phyloP scores from a whole-genome alignment of 1,140 invertebrate genomes.

The Orchesella cincta region DNA sequence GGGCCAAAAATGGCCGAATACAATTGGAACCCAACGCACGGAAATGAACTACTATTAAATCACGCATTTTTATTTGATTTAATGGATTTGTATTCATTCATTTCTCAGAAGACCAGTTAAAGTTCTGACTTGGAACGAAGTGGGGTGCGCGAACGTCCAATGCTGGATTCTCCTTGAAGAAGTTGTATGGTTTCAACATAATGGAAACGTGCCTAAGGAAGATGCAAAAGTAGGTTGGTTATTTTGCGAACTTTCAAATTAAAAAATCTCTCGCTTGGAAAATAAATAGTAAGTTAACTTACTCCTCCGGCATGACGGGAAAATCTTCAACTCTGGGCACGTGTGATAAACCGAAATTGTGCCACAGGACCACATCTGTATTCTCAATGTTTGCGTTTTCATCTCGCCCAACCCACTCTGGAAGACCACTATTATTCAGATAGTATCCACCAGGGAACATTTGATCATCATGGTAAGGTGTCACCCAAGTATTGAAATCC shows the following conservation, averaged over 20 bases:
- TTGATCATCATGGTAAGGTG: constrained; percentile 35
- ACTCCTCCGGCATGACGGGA: constrained; percentile 49
- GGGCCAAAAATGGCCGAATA: too few species aligned
- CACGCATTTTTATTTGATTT: too few species aligned
- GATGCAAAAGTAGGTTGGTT: constrained; percentile 11
- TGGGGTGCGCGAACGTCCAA: constrained; percentile 44
- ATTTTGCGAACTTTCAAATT: background rate
- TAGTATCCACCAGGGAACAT: constrained; percentile 45
- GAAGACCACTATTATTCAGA: constrained; percentile 46
- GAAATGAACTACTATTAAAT: too few species aligned
- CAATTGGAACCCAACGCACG: too few species aligned
- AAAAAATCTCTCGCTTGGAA: background rate
- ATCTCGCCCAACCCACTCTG: constrained; percentile 34
- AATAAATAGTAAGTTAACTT: background rate
- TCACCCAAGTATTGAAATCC: constrained; percentile 43
- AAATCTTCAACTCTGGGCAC: constrained; percentile 48
- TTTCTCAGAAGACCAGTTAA: background rate
- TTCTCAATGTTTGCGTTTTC: constrained; percentile 28
- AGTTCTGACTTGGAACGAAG: background rate
- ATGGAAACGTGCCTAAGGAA: constrained; percentile 44
- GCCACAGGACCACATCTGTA: constrained; percentile 45
- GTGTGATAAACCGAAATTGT: constrained; percentile 48
- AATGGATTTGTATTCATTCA: background rate
- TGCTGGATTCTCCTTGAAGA: constrained; percentile 46
- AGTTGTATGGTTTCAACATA: constrained; percentile 45